A percentile compares a stretch with the other conserved stretches of the same genome.
Conservation (phyloP, 2,113 vertebrate genomes). For the Cervus canadensis region DNA sequence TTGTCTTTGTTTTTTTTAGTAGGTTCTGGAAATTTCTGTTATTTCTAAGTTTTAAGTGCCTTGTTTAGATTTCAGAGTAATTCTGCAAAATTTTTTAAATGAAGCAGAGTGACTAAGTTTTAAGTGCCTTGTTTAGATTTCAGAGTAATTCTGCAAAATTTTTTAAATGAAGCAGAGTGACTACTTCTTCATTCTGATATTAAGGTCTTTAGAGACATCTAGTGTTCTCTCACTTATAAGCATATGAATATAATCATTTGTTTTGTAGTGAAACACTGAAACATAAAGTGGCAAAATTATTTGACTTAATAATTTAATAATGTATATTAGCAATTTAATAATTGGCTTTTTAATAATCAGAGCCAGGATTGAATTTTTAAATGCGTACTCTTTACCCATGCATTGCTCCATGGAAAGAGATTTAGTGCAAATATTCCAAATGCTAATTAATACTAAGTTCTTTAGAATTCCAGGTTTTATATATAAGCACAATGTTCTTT, state of each 20-base stretch:
- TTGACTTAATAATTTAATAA: neutral
- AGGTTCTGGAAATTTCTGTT: neutral
- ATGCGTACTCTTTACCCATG: neutral
- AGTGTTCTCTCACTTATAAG: neutral
- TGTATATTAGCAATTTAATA: conserved; percentile 23
- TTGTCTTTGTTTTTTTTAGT: neutral
- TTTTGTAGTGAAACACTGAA: neutral
- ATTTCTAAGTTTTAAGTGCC: conserved; percentile 10
- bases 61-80: neutral
- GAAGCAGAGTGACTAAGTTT: neutral
- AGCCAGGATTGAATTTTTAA: neutral
- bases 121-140: neutral
- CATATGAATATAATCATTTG: neutral
- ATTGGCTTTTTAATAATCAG: conserved; percentile 26
- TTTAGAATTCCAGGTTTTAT: neutral
- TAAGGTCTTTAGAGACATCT: neutral
- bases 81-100: conserved; percentile 16
- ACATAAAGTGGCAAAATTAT: conserved; percentile 21
- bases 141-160: neutral
- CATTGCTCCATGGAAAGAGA: neutral
- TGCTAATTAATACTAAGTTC: neutral
- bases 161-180: neutral
- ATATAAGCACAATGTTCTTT: neutral
- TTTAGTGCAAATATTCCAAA: neutral
- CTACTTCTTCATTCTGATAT: neutral